Evolutionary conservation across 2,797 vertebrate species (phyloP).

Genomic region (Manis javanica): DNA sequence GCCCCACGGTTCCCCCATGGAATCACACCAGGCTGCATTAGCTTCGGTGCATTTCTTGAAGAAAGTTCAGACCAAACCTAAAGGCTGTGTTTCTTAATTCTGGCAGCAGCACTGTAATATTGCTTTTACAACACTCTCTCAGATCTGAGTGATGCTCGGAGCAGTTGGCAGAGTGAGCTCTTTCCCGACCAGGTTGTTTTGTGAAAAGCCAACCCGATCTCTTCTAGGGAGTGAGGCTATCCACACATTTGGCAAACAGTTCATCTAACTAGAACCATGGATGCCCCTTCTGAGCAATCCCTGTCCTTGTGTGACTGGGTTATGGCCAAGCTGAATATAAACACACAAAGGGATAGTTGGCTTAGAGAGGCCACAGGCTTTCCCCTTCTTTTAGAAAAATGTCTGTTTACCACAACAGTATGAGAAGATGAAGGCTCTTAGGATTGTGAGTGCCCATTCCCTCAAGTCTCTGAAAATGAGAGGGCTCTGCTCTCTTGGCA

Average conservation of each 20-base stretch:
- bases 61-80: not conserved
- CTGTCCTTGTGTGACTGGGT: not conserved
- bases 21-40: not conserved
- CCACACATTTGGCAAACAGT: not conserved
- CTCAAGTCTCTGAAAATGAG: not conserved
- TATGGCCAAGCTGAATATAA: not conserved
- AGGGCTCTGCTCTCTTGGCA: not conserved
- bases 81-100: constrained; percentile 21
- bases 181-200: not conserved
- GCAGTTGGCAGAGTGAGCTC: not conserved
- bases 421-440: not conserved
- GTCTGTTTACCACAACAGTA: not conserved
- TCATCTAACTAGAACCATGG: not conserved
- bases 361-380: not conserved
- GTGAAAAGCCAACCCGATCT: not conserved
- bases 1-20: not conserved
- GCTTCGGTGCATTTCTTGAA: not conserved
- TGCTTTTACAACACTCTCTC: not conserved
- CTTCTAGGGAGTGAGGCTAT: not conserved
- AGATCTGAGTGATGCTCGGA: not conserved
- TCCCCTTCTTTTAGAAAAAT: not conserved
- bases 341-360: not conserved
- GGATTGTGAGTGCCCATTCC: not conserved
- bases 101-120: not conserved
- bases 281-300: not conserved